Base-by-base conservation (phyloP, 2,113 vertebrate genomes). In the Ursus arctos region DNA sequence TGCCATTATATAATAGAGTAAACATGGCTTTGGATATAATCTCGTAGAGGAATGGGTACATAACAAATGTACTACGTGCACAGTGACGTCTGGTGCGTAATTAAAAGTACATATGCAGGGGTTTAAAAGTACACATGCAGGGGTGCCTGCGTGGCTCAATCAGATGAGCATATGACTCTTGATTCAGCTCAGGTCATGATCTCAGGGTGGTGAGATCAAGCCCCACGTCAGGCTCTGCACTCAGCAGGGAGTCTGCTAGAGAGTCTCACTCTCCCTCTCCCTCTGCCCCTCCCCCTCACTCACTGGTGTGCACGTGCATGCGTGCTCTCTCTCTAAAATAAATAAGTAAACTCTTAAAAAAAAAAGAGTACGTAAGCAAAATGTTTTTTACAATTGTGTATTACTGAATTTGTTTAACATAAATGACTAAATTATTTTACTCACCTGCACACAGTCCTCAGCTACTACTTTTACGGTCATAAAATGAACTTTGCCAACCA, bases 401-500 rank as follows among this genome's bases (percentile, higher is more conserved):
- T 4, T 51, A 4, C 14, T 95, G 22, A 57, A 87, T 83, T 80
- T 95, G 33, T 88, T 72, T 92, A 74, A 79, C 36, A 76, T 76
- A 95, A 69, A 61, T 43, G n/a, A 92, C 61, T 11, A 82, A 91
- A 43, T 82, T n/a, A 85, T 72, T 82, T 95, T 82, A 95, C 4
- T 93, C 5, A 10, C 57, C 61, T 71, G 19, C 53, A 69, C 7
- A 43, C 36, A 93, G 19, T 63, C 18, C 57, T 86, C 72, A 53
- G 65, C 26, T 83, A 91, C 43, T 88, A 59, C 33, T 71, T 90
- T 94, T 87, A 95, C 9, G 33, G 11, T 2, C 90, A 11, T 40
- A 86, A 97, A 90, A 67, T 24, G n/a, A 92, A 90, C 33, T 57
- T 53, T 91, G 53, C 16, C 91, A 88, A 67, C 86, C n/a, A 92